Percentiles rank a stretch among this genome's conserved stretches.
Evolutionary conservation across 2,888 invertebrate genomes (phyloP).

Genomic region (Dendrolimus pini): DNA sequence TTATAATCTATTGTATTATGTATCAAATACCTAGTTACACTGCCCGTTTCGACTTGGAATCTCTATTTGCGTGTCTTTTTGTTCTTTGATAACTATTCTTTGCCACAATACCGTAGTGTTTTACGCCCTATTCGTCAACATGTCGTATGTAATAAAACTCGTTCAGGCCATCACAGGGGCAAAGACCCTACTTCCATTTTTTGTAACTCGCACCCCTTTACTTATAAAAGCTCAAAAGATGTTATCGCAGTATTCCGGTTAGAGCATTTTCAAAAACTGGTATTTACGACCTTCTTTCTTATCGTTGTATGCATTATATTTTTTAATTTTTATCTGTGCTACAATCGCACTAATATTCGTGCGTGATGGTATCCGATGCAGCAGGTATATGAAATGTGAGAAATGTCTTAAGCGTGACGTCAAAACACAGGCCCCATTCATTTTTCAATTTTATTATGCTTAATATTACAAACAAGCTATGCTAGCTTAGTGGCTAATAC

Average conservation of each 20-base stretch:
- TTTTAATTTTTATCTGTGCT: constrained; percentile 18
- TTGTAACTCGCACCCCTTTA: constrained; percentile 52
- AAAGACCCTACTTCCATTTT: constrained; percentile 49
- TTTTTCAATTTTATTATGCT: no score
- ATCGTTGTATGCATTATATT: constrained; percentile 29
- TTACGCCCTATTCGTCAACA: constrained; percentile 56
- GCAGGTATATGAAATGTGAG: constrained; percentile 4
- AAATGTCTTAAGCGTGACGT: neutral
- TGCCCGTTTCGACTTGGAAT: no score
- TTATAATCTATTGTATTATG: no score
- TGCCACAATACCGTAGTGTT: constrained; percentile 32
- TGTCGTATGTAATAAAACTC: constrained; percentile 61
- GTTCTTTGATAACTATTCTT: constrained; percentile 28
- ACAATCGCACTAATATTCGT: constrained; percentile 18
- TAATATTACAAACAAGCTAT: no score
- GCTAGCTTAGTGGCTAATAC: no score
- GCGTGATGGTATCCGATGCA: constrained; percentile 25
- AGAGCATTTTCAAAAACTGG: constrained; percentile 42
- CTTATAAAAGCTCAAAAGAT: constrained; percentile 45
- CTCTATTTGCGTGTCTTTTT: no score
- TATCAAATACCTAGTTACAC: no score
- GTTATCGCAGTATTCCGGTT: constrained; percentile 39
- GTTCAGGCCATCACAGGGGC: constrained; percentile 51
- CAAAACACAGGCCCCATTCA: neutral
- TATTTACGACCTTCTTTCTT: constrained; percentile 49